Base-by-base conservation (phyloP, 2,113 vertebrate species). In the Xenotilapia caudafasciata region DNA sequence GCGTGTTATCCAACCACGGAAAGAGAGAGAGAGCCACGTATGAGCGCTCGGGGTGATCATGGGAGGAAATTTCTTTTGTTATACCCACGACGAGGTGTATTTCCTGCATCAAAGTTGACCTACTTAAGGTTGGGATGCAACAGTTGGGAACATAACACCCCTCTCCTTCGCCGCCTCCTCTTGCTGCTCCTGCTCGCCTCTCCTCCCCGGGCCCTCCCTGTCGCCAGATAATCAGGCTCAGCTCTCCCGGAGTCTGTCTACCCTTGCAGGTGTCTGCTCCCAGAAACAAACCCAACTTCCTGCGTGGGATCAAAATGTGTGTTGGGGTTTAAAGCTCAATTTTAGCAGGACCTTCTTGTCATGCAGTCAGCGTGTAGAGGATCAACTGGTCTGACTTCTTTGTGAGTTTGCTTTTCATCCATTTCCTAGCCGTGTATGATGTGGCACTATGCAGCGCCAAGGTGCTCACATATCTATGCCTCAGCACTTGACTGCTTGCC, bases 101-200 rank as follows among this genome's bases (percentile, higher is more conserved):
- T 90, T 88, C 89, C 87, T 89, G 54, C 86, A 77, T 31, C 42
- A 79, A 82, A 86, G 75, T 88, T 93, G 93, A 94, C 92, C 94
- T 83, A 94, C 80, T 94, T 94, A 7, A 47, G 89, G 56, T 49
- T 91, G 45, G 68, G 92, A 93, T 93, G 95, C 96, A 96, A 95
- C 96, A 96, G 95, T 95, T 96, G 93, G 88, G 82, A 90, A 84
- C 23, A 86, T n/a, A 88, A 86, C 58, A 77, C 88, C 88, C 38
- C 47, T 33, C 11, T 53, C 40, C 23, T 21, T 62, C 33, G 6
- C 80, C 73, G 45, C 79, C 55, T 31, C 70, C 54, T 77, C 68
- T 21, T 58, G 15, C 42, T 60, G 65, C 65, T 70, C 5, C 38
- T 73, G 68, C 40, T 75, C 70, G 17, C 42, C 82, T 70, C 82